These are phyloP conservation scores for Limnephilus lunatus DNA, from an alignment of 2,888 invertebrate genomes.

Conservation along the genomic window DNA sequence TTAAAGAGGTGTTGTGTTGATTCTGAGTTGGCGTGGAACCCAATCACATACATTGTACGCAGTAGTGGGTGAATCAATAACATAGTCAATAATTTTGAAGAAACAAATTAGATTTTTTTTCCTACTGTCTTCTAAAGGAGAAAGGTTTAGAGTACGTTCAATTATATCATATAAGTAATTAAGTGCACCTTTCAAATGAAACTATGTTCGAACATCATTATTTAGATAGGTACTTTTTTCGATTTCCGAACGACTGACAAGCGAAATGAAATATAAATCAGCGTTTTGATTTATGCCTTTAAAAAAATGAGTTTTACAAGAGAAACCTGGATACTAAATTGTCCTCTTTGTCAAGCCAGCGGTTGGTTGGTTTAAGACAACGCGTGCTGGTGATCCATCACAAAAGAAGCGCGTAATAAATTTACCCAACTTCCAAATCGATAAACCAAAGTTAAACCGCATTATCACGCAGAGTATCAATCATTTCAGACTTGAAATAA, in stretches of 20 bases:
- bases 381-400: neutral
- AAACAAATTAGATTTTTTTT: too few species aligned
- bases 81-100: too few species aligned
- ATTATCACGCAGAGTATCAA: neutral
- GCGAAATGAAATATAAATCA: neutral
- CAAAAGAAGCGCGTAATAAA: neutral
- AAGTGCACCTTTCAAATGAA: too few species aligned
- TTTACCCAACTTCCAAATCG: neutral
- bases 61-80: too few species aligned
- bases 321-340: neutral
- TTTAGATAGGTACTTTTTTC: too few species aligned
- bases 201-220: neutral
- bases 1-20: too few species aligned
- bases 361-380: neutral
- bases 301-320: neutral
- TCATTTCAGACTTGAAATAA: neutral
- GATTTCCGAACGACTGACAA: neutral
- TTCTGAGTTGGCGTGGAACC: too few species aligned
- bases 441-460: constrained; percentile 2
- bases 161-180: too few species aligned
- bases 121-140: too few species aligned
- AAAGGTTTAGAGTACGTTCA: too few species aligned
- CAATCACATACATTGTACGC: too few species aligned
- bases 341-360: neutral
- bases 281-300: neutral